These are phyloP conservation scores for Homarus americanus DNA, from an alignment of 1,140 invertebrate genomes.

Conservation along the genomic window DNA sequence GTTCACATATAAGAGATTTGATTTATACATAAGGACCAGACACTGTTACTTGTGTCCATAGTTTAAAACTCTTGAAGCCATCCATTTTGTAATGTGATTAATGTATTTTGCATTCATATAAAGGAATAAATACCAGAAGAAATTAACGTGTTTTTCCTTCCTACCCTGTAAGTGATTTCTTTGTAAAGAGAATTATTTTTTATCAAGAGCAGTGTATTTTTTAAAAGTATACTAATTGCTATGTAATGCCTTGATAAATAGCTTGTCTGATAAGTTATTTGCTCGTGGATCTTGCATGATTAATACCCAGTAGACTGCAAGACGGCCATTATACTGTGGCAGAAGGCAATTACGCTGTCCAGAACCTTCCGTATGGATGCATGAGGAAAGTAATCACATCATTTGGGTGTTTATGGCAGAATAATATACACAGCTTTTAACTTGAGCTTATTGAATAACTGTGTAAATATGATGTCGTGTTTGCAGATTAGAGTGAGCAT, in stretches of 20 bases:
- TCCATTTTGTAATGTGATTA: slow-evolving; percentile 75
- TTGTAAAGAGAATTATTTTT: not conserved
- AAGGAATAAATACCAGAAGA: slow-evolving; percentile 71
- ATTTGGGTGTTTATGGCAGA: not conserved
- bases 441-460: not conserved
- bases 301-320: not conserved
- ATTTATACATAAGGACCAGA: slow-evolving; percentile 71
- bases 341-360: not conserved
- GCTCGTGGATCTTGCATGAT: not conserved
- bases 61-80: slow-evolving; percentile 74
- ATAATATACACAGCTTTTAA: not conserved
- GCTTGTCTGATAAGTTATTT: not conserved
- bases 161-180: not conserved
- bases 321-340: not conserved
- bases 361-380: not conserved
- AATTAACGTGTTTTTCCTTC: slow-evolving; percentile 15
- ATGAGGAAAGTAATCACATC: not conserved
- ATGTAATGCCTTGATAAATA: not conserved
- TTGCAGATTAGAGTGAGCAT: not conserved
- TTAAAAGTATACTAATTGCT: not conserved
- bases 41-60: slow-evolving; percentile 77
- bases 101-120: slow-evolving; percentile 75
- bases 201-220: slow-evolving; percentile 4
- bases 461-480: not conserved
- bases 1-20: slow-evolving; percentile 70